A percentile compares a stretch with the other conserved stretches of the same genome.
Evolutionary conservation across 2,888 invertebrate genomes (phyloP).

Genomic region (Amphipyra tragopoginis): DNA sequence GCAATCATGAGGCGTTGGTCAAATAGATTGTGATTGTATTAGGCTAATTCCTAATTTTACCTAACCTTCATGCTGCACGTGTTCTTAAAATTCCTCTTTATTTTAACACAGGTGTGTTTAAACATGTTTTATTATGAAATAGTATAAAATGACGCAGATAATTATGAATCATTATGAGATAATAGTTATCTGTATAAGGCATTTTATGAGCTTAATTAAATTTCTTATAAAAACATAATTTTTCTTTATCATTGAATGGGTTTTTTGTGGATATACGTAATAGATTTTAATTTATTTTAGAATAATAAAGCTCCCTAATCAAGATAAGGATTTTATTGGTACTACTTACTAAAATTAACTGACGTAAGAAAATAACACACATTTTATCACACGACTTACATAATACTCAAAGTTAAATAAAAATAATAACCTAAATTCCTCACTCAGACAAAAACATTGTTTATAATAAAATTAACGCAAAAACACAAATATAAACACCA

Average conservation of each 20-base stretch:
- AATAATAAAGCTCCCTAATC: neutral
- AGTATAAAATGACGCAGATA: neutral
- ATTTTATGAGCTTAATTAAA: too few relatives aligned
- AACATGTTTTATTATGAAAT: neutral
- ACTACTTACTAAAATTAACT: neutral
- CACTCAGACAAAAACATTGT: neutral
- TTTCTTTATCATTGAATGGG: neutral
- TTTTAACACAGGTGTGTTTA: neutral
- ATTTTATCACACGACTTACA: too few relatives aligned
- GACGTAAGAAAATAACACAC: too few relatives aligned
- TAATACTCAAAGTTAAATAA: too few relatives aligned
- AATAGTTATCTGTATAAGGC: too few relatives aligned
- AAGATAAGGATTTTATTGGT: neutral
- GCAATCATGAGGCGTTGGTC: too few relatives aligned
- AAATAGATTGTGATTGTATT: too few relatives aligned
- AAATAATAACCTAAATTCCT: too few relatives aligned
- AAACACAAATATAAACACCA: conserved; percentile 8
- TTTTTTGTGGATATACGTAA: neutral
- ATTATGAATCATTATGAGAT: too few relatives aligned
- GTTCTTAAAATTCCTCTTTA: too few relatives aligned
- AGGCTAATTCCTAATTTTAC: too few relatives aligned
- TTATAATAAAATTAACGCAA: neutral
- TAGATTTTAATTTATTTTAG: neutral
- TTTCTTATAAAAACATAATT: neutral
- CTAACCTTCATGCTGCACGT: too few relatives aligned